These are phyloP conservation scores for Trichopoda pennipes DNA, from an alignment of 2,888 invertebrate species.

Conservation along the genomic window DNA sequence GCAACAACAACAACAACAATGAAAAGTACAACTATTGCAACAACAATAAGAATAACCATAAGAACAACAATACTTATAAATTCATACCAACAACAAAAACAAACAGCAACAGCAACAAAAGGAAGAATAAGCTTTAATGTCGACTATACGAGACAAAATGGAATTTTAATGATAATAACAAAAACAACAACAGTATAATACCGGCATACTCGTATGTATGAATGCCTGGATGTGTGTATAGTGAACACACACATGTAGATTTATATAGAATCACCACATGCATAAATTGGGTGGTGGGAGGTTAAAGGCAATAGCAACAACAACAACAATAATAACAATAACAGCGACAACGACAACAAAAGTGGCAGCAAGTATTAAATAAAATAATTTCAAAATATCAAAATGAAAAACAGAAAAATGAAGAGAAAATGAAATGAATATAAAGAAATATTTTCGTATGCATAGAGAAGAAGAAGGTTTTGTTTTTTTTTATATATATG, in stretches of 20 bases:
- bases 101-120: conserved; percentile 35
- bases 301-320: conserved; percentile 51
- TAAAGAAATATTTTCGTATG: not conserved
- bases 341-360: conserved; percentile 44
- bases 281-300: conserved; percentile 43
- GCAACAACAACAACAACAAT: conserved; percentile 38
- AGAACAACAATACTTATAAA: conserved; percentile 62
- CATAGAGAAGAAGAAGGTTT: too few species aligned
- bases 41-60: conserved; percentile 46
- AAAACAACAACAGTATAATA: conserved; percentile 53
- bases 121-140: conserved; percentile 45
- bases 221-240: too few species aligned
- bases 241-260: not conserved
- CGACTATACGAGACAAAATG: conserved; percentile 72
- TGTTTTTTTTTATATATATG: too few species aligned
- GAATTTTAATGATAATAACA: conserved; percentile 73
- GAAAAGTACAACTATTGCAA: conserved; percentile 45
- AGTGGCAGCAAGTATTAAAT: conserved; percentile 32
- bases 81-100: conserved; percentile 39
- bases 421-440: conserved; percentile 7
- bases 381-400: conserved; percentile 47
- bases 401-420: conserved; percentile 32
- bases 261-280: conserved; percentile 4
- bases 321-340: conserved; percentile 41
- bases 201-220: conserved; percentile 26